These are phyloP conservation scores for Euleptes europaea DNA, from an alignment of 2,113 vertebrate genomes.

Conservation along the genomic window DNA sequence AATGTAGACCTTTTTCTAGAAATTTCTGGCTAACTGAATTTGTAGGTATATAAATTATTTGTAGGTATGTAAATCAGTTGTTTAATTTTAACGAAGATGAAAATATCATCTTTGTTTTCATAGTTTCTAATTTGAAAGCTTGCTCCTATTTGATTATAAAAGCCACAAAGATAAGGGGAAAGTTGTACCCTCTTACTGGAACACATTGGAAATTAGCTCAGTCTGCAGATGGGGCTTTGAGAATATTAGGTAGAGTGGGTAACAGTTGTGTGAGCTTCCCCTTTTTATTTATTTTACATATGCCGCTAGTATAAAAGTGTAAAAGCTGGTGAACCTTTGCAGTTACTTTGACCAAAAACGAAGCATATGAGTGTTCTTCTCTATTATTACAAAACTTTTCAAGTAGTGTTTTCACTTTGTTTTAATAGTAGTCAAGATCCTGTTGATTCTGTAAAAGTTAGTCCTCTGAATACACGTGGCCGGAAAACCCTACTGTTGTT, in stretches of 20 bases:
- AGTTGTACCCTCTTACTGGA: conserved; percentile 3
- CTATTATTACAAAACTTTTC: background rate
- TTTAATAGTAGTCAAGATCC: too few species aligned
- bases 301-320: conserved; percentile 16
- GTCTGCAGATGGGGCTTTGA: background rate
- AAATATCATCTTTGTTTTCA: background rate
- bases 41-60: background rate
- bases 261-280: conserved; percentile 7
- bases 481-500: too few species aligned
- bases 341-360: background rate
- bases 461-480: background rate
- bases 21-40: background rate
- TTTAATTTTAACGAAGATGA: background rate
- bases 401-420: background rate
- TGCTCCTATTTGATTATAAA: conserved; percentile 28
- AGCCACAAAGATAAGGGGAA: background rate
- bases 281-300: background rate
- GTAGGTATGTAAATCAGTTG: background rate
- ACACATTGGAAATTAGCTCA: background rate
- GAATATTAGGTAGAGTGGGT: conserved; percentile 1
- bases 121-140: background rate
- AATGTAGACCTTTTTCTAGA: background rate
- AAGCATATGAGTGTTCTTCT: background rate
- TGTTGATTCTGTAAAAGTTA: background rate
- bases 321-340: background rate